Evolutionary conservation across 2,888 invertebrate species (phyloP).

Genomic region (Leptinotarsa haldemani): DNA sequence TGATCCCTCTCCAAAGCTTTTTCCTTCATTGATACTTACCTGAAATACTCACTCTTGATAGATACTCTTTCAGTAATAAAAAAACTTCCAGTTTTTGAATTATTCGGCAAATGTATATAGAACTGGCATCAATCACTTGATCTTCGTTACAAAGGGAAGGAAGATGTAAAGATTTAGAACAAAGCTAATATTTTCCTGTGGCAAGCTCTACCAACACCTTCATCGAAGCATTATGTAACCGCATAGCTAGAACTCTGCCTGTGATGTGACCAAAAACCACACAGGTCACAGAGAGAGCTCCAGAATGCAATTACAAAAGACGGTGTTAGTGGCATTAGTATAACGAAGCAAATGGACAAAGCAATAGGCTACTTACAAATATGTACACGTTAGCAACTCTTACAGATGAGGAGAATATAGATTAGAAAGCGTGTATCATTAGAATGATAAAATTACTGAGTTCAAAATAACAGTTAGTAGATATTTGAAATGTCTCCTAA

Average conservation of each 20-base stretch:
- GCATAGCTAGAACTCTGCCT: slow-evolving; percentile 95
- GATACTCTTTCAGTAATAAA: too few species aligned
- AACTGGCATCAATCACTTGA: too few species aligned
- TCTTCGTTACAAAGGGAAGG: too few species aligned
- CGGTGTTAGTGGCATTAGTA: slow-evolving; percentile 32
- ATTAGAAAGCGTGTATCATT: too few species aligned
- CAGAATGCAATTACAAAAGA: slow-evolving; percentile 65
- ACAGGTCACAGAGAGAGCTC: slow-evolving; percentile 88
- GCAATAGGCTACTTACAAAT: slow-evolving; percentile 1
- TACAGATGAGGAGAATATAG: not conserved
- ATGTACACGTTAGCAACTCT: not conserved
- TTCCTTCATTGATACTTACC: too few species aligned
- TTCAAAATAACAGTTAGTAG: too few species aligned
- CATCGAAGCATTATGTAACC: slow-evolving; percentile 62
- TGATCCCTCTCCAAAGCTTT: too few species aligned
- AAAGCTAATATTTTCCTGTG: not conserved
- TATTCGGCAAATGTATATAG: too few species aligned
- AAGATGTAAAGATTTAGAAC: not conserved
- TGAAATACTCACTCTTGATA: too few species aligned
- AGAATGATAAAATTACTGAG: too few species aligned
- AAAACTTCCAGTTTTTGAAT: too few species aligned
- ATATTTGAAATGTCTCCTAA: too few species aligned
- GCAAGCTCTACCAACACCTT: not conserved
- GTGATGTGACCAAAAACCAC: slow-evolving; percentile 80
- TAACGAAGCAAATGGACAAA: not conserved